Conservation (phyloP, 2,888 invertebrate species). For the Abrostola triplasia region DNA sequence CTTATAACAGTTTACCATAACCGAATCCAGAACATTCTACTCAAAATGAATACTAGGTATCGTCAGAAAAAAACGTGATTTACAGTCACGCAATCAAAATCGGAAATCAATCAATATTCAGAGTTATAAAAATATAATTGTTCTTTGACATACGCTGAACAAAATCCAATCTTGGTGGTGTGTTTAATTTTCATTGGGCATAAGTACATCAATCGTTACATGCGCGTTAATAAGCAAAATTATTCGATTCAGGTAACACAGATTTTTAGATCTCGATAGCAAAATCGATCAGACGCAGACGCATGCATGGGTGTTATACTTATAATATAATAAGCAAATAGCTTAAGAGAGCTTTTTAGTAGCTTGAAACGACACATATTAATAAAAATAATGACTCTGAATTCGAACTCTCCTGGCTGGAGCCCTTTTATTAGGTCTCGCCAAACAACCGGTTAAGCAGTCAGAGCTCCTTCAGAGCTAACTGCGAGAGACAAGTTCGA, state of each 20-base stretch:
- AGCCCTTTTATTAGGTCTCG: too few species aligned
- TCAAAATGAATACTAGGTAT: neutral
- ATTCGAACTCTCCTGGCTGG: too few species aligned
- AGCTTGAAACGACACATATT: too few species aligned
- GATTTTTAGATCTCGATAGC: neutral
- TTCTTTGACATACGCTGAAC: conserved; percentile 5
- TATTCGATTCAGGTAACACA: conserved; percentile 2
- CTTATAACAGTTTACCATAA: neutral
- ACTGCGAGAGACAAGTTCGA: too few species aligned
- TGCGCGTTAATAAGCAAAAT: neutral
- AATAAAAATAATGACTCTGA: too few species aligned
- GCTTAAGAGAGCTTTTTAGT: neutral
- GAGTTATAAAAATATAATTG: conserved; percentile 19
- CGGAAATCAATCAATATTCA: conserved; percentile 16
- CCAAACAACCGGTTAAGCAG: too few species aligned
- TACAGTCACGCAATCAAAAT: neutral
- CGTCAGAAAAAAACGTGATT: conserved; percentile 3
- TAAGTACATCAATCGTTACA: neutral
- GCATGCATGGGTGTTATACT: neutral
- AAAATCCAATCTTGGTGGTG: conserved; percentile 25
- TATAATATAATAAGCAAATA: neutral
- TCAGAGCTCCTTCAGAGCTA: too few species aligned
- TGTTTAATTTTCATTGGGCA: conserved; percentile 11
- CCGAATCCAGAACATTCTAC: neutral
- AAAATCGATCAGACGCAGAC: neutral